Conservation (phyloP, 37 sponge, comb jelly and placozoan genomes). For the Aphrocallistes beatrix region DNA sequence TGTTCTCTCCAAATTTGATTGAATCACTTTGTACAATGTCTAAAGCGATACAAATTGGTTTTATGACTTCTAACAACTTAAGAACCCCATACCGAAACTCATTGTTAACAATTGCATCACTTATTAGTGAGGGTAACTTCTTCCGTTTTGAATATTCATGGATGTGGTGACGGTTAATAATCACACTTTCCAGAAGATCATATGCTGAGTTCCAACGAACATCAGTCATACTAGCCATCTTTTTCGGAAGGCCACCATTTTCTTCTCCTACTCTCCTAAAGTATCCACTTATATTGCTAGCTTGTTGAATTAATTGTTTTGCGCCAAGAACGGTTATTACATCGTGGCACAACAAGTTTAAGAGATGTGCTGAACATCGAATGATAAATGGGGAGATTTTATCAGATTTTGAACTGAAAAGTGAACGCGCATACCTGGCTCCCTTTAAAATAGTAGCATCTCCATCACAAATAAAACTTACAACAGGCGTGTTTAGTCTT, state of each 20-base stretch:
- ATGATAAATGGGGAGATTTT: not conserved
- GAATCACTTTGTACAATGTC: conserved; percentile 18
- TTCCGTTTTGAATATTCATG: not conserved
- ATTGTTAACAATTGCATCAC: not conserved
- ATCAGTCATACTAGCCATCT: not conserved
- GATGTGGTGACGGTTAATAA: not conserved
- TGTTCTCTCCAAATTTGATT: not conserved
- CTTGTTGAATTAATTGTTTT: not conserved
- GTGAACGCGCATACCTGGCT: not conserved
- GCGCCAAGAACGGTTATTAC: not conserved
- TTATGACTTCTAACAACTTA: not conserved
- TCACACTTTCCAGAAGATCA: conserved; percentile 18
- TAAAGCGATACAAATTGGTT: not conserved
- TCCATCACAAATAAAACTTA: conserved; percentile 12
- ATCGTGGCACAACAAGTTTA: conserved; percentile 12
- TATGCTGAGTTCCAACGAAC: conserved; percentile 4
- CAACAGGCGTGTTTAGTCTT: conserved; percentile 3
- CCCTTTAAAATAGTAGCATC: conserved; percentile 3
- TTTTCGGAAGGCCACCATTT: not conserved
- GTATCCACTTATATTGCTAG: not conserved
- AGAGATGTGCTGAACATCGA: conserved; percentile 8
- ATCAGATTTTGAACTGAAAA: not conserved
- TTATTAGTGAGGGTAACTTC: not conserved
- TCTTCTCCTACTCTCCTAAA: conserved; percentile 12
- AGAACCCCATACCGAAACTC: not conserved